Conservation (phyloP, 2,797 vertebrate genomes). For the Microctenopoma lineatum region DNA sequence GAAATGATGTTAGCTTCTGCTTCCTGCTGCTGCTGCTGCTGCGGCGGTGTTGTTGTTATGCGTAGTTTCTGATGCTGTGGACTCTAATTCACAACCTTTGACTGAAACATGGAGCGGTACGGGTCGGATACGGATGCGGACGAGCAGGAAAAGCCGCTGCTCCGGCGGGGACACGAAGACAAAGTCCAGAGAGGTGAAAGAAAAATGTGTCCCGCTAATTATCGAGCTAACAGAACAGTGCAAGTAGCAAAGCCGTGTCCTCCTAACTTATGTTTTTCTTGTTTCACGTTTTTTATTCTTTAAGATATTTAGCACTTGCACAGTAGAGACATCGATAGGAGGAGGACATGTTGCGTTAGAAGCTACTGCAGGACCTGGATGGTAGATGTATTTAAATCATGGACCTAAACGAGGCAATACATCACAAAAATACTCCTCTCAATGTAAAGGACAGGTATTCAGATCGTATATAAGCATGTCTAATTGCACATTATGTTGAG, state of each 20-base stretch:
- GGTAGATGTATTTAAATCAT: not conserved
- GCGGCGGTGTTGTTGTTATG: not conserved
- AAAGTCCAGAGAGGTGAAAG: slow-evolving; percentile 54
- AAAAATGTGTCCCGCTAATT: not conserved
- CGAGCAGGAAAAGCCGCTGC: slow-evolving; percentile 68
- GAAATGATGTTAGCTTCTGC: not conserved
- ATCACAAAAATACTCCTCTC: too few species aligned
- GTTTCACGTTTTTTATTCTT: not conserved
- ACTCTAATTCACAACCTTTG: too few species aligned
- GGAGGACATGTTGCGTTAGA: too few species aligned
- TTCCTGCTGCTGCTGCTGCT: too few species aligned
- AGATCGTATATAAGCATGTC: too few species aligned
- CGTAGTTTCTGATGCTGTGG: slow-evolving; percentile 15
- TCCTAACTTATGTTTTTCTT: too few species aligned
- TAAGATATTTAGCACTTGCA: not conserved
- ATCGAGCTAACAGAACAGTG: not conserved
- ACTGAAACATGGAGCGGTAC: slow-evolving; percentile 52
- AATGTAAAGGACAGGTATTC: too few species aligned
- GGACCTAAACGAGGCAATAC: not conserved
- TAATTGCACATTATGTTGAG: too few species aligned
- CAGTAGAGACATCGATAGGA: not conserved
- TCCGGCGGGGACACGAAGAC: slow-evolving; percentile 44
- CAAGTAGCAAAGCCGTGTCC: not conserved
- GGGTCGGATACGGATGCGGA: slow-evolving; percentile 66
- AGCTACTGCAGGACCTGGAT: too few species aligned